Base-by-base conservation (phyloP, 2,888 invertebrate genomes). In the Panorpa germanica region DNA sequence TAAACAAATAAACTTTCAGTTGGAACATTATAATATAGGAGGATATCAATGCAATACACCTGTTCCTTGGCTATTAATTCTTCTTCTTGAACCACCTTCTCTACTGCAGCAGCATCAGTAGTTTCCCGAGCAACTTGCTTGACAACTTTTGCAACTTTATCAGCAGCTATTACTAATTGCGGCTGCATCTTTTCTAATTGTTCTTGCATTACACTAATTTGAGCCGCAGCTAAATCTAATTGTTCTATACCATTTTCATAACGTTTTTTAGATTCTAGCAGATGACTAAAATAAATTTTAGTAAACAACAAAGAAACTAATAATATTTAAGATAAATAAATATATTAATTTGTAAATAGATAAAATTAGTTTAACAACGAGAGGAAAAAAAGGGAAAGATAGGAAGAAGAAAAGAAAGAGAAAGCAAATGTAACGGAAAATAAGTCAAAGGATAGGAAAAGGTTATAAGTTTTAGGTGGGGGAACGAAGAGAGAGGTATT, bases 191-290 rank as follows among this genome's bases (percentile, higher is more conserved):
- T 70, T 44, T 74, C 78, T 40, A 95, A 53, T 28, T 81, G 82
- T 35, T 67, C 61, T 53, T 90, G 88, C 72, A 95, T 76, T 32
- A 72, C 66, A 3, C 65, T 57, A 3, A 83, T 78, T 42, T 83
- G 76, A 28, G 73, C 69, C 1, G 83, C 77, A 1, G 91, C 88
- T 29, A 68, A 67, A 14, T 76, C 71, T 27, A 95, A 58, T 48
- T 90, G 86, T 37, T 83, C 78, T 20, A 95, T 59, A 5, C 93
- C 93, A 7, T 74, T 72, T 38, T 82, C 61, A 50, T 93, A 93
- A 18, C 90, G 67, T 40, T 66, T 68, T 48, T 80, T 80, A 11
- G 67, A 62, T 2, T 50, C 53, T 10, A 72, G 40, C 14, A 81
- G 59, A 40, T 72, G 70, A 33, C 76, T 77, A 39, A 17, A 49